phyloP scores from a whole-genome alignment of 2,888 invertebrate genomes.

The Caradrina kadenii region DNA sequence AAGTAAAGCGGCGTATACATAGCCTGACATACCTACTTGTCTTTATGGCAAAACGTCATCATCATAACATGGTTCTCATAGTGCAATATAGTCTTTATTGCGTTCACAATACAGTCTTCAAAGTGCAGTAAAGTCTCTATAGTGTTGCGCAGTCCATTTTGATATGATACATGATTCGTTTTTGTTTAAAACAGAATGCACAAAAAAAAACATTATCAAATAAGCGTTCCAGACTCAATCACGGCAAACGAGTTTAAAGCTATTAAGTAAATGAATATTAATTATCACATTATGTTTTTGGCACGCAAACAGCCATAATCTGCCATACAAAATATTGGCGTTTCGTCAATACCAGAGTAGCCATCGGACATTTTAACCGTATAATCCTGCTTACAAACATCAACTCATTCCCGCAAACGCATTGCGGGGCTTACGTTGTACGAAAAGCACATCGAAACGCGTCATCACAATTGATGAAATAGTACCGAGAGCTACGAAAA shows the following conservation, averaged over 20 bases:
- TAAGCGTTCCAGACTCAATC: constrained; percentile 35
- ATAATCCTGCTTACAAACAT: constrained; percentile 79
- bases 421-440: constrained; percentile 76
- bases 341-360: constrained; percentile 66
- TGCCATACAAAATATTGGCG: constrained; percentile 69
- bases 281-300: constrained; percentile 59
- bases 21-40: neutral
- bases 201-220: constrained; percentile 26
- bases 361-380: constrained; percentile 67
- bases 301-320: constrained; percentile 48
- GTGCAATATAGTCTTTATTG: neutral
- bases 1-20: neutral
- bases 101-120: neutral
- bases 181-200: neutral
- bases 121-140: constrained; percentile 11
- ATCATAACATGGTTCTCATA: constrained; percentile 3
- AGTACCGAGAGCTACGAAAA: constrained; percentile 68
- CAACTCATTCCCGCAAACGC: constrained; percentile 76
- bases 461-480: constrained; percentile 81
- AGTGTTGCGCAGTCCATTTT: neutral
- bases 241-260: constrained; percentile 40
- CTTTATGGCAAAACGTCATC: constrained; percentile 4
- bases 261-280: constrained; percentile 60
- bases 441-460: constrained; percentile 80
- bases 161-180: neutral